Base-by-base conservation (phyloP, 2,113 vertebrate genomes). In the Mormyrus lacerda region DNA sequence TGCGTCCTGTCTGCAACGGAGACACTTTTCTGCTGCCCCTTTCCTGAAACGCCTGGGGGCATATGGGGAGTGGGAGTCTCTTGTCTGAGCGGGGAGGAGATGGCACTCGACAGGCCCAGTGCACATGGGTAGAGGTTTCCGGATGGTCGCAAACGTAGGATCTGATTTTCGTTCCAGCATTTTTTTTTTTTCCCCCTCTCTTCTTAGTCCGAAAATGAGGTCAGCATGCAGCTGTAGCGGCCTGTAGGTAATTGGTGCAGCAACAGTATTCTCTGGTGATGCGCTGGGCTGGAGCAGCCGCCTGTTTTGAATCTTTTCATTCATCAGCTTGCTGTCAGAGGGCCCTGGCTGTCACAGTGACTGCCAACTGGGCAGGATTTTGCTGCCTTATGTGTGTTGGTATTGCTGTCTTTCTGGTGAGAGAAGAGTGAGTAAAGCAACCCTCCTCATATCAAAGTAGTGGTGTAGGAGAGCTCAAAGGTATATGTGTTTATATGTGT, bases 281-380 rank as follows among this genome's bases (percentile, higher is more conserved):
- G 13, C 11, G 0, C 47, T 87, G 47, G 31, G 85, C 15, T 87
- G 85, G 50, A 53, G 31, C 27, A 19, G 39, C 35, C 8, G 47
- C 27, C 47, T 11, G 53, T 65, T 55, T 53, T 65, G 35, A 42
- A 51, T 19, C 85, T 27, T 50, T 45, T 31, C 48, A 27, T n/a
- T 87, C n/a, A 87, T 55, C 31, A 39, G 19, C n/a, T 39, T 87
- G 50, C 85, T 42, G 31, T 85, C 42, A 27, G 48, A 87, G 35
- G 53, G 39, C 39, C 8, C 42, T 4, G 39, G 88, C 21, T 89
- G 88, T 89, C 88, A 84, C 83, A 42, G 79, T 27, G 31, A 89
- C 88, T 45, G 88, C 42, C 10, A 31, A 42, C 76, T 55, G 31
- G 47, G 31, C 69, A 19, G 31, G 31, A 31, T 76, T 76, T 39